Percentiles rank a stretch among this genome's conserved stretches.
phyloP scores from a whole-genome alignment of 2,797 vertebrate species.

The Fringilla coelebs region DNA sequence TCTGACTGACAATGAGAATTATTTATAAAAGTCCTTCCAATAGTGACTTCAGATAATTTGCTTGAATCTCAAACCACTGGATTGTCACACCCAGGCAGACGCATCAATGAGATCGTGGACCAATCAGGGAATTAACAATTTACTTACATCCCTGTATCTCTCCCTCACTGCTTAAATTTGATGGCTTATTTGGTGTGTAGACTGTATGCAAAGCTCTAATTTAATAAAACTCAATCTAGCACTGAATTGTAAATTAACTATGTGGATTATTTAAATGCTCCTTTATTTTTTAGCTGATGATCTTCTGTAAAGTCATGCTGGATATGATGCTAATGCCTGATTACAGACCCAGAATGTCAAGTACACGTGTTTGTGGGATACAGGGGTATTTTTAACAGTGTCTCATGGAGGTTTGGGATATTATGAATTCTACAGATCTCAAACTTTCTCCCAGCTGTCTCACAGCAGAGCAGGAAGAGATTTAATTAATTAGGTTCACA shows the following conservation, averaged over 20 bases:
- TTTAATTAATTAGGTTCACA: background rate
- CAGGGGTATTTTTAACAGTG: background rate
- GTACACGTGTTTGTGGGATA: background rate
- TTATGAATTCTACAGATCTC: background rate
- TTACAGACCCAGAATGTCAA: background rate
- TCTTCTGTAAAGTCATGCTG: background rate
- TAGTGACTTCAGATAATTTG: background rate
- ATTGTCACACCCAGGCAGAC: background rate
- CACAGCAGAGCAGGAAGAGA: background rate
- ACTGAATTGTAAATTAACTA: background rate
- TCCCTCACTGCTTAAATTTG: background rate
- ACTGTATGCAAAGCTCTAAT: background rate
- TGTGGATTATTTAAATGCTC: background rate
- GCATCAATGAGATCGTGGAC: background rate
- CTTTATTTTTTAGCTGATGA: background rate
- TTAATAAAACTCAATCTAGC: background rate
- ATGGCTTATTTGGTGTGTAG: background rate
- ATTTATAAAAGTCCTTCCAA: background rate
- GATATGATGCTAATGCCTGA: background rate
- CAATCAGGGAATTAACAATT: background rate
- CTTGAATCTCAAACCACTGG: background rate
- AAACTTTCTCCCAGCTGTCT: background rate
- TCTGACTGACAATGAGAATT: background rate
- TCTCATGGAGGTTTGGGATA: background rate
- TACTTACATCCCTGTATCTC: background rate